Evolutionary conservation across 1,140 invertebrate species (phyloP).

Genomic region (Zaprionus taronus): DNA sequence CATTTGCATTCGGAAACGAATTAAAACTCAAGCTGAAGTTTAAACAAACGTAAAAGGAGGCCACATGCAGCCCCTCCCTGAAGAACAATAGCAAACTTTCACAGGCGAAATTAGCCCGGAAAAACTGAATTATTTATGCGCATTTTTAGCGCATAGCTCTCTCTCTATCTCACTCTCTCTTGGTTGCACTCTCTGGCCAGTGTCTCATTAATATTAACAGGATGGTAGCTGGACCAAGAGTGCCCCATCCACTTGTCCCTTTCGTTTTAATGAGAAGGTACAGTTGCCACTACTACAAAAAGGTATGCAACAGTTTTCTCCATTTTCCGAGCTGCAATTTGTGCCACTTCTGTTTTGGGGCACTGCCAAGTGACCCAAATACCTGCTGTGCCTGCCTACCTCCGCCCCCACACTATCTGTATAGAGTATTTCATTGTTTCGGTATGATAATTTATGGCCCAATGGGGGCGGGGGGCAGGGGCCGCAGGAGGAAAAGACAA

Average conservation of each 20-base stretch:
- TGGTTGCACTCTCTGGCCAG: not conserved
- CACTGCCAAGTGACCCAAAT: conserved; percentile 67
- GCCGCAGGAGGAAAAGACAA: conserved; percentile 16
- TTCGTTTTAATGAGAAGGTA: conserved; percentile 43
- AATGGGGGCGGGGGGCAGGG: not conserved
- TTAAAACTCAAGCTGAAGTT: conserved; percentile 9
- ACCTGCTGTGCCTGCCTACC: conserved; percentile 44
- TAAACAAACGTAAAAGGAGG: conserved; percentile 3
- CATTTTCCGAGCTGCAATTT: conserved; percentile 50
- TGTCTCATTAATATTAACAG: conserved; percentile 52
- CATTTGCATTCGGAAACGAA: not conserved
- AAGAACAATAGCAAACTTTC: conserved; percentile 42
- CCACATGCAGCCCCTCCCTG: conserved; percentile 4
- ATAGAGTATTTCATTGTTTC: conserved; percentile 51
- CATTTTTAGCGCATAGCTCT: conserved; percentile 24
- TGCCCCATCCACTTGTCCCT: conserved; percentile 24
- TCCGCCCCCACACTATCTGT: conserved; percentile 8
- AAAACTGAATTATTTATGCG: conserved; percentile 45
- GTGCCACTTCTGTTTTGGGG: conserved; percentile 69
- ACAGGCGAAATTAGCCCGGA: conserved; percentile 38
- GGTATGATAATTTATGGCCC: conserved; percentile 67
- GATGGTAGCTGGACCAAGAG: conserved; percentile 27
- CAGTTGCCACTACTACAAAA: conserved; percentile 9
- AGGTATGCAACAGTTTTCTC: conserved; percentile 54
- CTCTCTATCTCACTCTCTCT: not conserved